Evolutionary conservation across 2,113 vertebrate genomes (phyloP), one percentile per base, ranked within the genome.

Genomic region (Steatornis caripensis): DNA sequence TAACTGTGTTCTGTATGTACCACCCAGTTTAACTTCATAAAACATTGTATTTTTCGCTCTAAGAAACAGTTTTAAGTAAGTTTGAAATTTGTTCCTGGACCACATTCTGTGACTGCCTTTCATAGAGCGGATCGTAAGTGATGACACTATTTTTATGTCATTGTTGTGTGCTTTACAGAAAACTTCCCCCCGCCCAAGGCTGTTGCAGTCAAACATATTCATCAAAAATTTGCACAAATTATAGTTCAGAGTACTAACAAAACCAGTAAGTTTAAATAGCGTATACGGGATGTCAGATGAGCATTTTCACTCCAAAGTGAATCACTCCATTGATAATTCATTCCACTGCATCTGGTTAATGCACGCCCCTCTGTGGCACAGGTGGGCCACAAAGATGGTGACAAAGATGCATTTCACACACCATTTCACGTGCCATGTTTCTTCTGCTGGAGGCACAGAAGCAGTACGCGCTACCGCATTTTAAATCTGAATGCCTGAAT

Each of bases 181-280:
- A n/a, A n/a, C n/a, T n/a, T n/a, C 37, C 12, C 39, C n/a, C 20
- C 8, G 16, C 15, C 7, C 5, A 39, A 0, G 1, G 39, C 39
- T 55, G 45, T 34, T 58, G 66, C 61, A 62, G 93, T 53, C 77
- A 64, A 81, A 78, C 0, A 49, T 26, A 68, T 62, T 69, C 8
- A 62, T 32, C 21, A 65, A 46, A 85, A 72, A 61, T 21, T 26
- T 57, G 45, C 57, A 76, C 27, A 48, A 75, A 68, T 75, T 62
- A 21, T 23, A 36, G 43, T 68, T 75, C 41, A 57, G n/a, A 69
- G 41, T 24, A 43, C 45, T 80, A 87, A 85, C 34, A 57, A 85
- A 87, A 75, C 5, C 48, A 74, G 3, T 13, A 81, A n/a, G 23
- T 49, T 85, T 68, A 90, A 86, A 11, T 34, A 54, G 64, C 24